Conservation (phyloP, 2,797 vertebrate species). For the Semaprochilodus insignis region DNA sequence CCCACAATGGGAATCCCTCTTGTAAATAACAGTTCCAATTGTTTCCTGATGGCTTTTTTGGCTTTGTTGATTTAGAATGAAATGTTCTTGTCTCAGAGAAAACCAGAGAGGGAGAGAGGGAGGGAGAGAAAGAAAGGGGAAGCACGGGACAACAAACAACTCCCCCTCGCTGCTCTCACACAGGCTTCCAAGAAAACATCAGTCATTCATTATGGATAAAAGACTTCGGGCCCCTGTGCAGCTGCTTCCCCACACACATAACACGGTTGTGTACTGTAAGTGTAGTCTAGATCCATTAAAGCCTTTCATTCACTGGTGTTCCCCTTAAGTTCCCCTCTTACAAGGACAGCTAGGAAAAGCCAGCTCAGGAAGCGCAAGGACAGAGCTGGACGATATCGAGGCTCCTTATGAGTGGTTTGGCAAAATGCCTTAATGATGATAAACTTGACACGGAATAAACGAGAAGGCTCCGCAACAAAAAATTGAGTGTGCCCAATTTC, state of each 20-base stretch:
- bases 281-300: slow-evolving; percentile 17
- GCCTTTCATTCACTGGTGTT: slow-evolving; percentile 18
- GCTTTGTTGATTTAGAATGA: slow-evolving; percentile 51
- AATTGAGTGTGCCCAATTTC: too few species aligned
- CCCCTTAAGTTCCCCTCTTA: slow-evolving; percentile 1
- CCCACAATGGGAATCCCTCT: slow-evolving; percentile 46
- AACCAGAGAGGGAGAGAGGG: slow-evolving; percentile 38
- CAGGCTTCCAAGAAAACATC: slow-evolving; percentile 54
- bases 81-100: slow-evolving; percentile 57
- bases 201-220: slow-evolving; percentile 51
- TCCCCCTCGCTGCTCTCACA: slow-evolving; percentile 48
- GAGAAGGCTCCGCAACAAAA: too few species aligned
- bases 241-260: slow-evolving; percentile 19
- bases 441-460: too few species aligned
- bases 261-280: slow-evolving; percentile 18
- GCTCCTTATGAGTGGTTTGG: too few species aligned
- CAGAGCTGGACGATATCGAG: not conserved
- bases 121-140: slow-evolving; percentile 32
- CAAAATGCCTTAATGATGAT: too few species aligned
- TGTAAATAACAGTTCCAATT: slow-evolving; percentile 62
- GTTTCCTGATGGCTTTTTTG: slow-evolving; percentile 61
- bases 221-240: slow-evolving; percentile 22
- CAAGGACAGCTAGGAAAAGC: not conserved
- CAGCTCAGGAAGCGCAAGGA: not conserved
- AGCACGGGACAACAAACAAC: slow-evolving; percentile 32